These are phyloP conservation scores for Miopithecus talapoin DNA, from an alignment of 2,797 vertebrate species.

Conservation along the genomic window DNA sequence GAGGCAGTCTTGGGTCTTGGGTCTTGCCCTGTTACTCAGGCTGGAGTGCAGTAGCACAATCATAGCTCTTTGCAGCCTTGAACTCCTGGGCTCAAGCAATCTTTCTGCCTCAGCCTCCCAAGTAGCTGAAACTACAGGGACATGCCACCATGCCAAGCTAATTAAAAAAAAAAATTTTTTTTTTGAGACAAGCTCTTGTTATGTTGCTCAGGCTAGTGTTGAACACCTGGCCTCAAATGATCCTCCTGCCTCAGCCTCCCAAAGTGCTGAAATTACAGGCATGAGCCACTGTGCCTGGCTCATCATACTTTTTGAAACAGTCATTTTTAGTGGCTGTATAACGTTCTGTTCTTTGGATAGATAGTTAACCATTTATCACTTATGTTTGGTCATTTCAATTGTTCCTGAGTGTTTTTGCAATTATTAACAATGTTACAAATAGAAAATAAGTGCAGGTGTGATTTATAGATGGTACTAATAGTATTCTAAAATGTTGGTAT, in stretches of 20 bases:
- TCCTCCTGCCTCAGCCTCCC: not conserved
- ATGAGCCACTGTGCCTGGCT: not conserved
- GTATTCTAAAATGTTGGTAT: not conserved
- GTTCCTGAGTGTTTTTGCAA: not conserved
- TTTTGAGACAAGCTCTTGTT: not conserved
- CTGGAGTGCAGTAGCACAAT: not conserved
- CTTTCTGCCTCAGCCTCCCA: not conserved
- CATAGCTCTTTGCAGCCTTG: not conserved
- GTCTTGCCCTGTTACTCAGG: not conserved
- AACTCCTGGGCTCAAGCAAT: not conserved
- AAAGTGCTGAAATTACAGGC: not conserved
- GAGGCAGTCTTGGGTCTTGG: not conserved
- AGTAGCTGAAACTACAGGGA: not conserved
- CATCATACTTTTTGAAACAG: not conserved
- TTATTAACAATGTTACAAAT: not conserved
- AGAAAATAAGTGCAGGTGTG: not conserved
- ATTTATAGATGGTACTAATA: not conserved
- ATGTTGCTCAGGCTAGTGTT: not conserved
- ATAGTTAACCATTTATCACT: not conserved
- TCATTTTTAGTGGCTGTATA: not conserved
- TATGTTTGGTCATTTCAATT: not conserved
- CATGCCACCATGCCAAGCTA: not conserved
- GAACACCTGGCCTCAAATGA: not conserved
- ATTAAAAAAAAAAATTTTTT: not conserved
- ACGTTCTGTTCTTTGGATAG: not conserved